Evolutionary conservation across 2,888 invertebrate genomes (phyloP).

Genomic region (Stictocephala bisonia): DNA sequence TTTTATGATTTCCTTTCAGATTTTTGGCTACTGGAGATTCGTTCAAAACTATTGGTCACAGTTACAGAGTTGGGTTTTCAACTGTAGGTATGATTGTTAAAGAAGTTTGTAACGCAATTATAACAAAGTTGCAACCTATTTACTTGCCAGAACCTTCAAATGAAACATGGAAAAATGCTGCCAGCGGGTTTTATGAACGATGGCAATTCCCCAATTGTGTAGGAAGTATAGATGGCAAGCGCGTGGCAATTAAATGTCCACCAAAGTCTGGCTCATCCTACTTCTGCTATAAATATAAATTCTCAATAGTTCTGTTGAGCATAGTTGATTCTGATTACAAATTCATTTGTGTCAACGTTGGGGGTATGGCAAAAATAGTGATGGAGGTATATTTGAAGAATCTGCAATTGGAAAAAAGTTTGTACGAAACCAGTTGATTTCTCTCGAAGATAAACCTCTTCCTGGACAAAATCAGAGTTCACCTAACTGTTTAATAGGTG

Average conservation of each 20-base stretch:
- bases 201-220: conserved; percentile 54
- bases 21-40: conserved; percentile 59
- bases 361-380: conserved; percentile 50
- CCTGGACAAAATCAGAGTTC: conserved; percentile 49
- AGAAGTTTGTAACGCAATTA: conserved; percentile 60
- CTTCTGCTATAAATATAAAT: conserved; percentile 49
- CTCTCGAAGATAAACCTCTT: conserved; percentile 53
- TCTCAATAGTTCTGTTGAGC: conserved; percentile 49
- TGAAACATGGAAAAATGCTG: conserved; percentile 48
- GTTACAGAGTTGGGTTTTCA: conserved; percentile 60
- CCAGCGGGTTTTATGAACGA: conserved; percentile 49
- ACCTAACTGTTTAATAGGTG: conserved; percentile 56
- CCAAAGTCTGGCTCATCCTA: conserved; percentile 45
- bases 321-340: conserved; percentile 51
- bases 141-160: conserved; percentile 47
- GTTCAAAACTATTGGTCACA: conserved; percentile 60
- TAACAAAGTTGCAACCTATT: conserved; percentile 56
- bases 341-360: conserved; percentile 49
- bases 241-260: conserved; percentile 48
- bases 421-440: conserved; percentile 50
- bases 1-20: conserved; percentile 54
- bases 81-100: conserved; percentile 60
- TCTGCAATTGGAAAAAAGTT: conserved; percentile 53
- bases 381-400: conserved; percentile 50
- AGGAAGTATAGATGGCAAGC: conserved; percentile 53